Conservation (phyloP, 1,140 invertebrate genomes). For the Bombus waltoni region DNA sequence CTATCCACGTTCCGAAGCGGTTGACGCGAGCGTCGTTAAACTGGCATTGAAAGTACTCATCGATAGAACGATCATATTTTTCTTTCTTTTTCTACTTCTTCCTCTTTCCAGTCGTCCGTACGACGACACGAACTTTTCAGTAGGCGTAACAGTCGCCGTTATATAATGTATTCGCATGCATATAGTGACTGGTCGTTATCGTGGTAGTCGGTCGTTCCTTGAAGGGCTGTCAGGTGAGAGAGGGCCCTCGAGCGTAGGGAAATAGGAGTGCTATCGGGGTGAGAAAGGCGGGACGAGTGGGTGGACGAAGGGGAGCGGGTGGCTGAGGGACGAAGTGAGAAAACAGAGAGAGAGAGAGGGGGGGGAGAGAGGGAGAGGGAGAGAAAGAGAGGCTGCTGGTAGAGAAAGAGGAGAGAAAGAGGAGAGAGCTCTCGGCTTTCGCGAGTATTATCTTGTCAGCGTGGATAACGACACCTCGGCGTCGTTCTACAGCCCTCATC, state of each 20-base stretch:
- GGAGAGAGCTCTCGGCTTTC: slow-evolving; percentile 68
- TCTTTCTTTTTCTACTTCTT: neutral
- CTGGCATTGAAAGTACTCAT: slow-evolving; percentile 7
- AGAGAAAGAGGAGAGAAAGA: slow-evolving; percentile 48
- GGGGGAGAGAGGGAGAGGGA: slow-evolving; percentile 55
- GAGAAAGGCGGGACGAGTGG: slow-evolving; percentile 56
- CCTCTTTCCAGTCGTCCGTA: neutral
- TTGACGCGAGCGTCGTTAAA: neutral
- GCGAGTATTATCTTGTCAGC: slow-evolving; percentile 80
- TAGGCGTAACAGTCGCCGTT: slow-evolving; percentile 60
- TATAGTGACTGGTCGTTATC: slow-evolving; percentile 69
- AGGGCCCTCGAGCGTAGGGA: slow-evolving; percentile 61
- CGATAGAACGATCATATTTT: neutral
- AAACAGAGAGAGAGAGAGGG: slow-evolving; percentile 26
- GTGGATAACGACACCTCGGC: slow-evolving; percentile 79
- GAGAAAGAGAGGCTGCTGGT: neutral
- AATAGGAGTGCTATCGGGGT: slow-evolving; percentile 70
- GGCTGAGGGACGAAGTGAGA: slow-evolving; percentile 44
- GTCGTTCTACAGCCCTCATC: slow-evolving; percentile 79
- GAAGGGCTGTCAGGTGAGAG: slow-evolving; percentile 66
- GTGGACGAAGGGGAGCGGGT: neutral
- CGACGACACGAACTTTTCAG: slow-evolving; percentile 22
- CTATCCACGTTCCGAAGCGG: neutral
- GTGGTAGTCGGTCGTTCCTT: slow-evolving; percentile 64
- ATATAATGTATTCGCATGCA: slow-evolving; percentile 60